Percentiles rank a stretch among this genome's conserved stretches.
Conservation (phyloP, 2,888 invertebrate species). For the Thereva nobilitata region DNA sequence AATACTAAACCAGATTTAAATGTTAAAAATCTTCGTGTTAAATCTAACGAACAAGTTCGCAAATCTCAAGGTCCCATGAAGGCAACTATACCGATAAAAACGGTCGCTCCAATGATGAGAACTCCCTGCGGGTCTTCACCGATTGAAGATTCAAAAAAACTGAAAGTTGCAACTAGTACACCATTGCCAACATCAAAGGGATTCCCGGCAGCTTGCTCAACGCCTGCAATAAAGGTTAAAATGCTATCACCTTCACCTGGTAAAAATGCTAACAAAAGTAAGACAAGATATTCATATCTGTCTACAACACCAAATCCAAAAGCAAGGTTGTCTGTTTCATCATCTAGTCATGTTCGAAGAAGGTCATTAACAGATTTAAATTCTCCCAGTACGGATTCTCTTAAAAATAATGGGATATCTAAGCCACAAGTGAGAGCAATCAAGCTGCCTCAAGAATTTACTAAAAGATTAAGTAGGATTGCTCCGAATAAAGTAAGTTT, state of each 20-base stretch:
- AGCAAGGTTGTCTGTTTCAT: background rate
- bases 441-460: conserved; percentile 1
- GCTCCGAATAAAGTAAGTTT: background rate
- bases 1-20: conserved; percentile 18
- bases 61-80: conserved; percentile 34
- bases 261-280: background rate
- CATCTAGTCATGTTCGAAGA: conserved; percentile 5
- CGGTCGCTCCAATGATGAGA: conserved; percentile 24
- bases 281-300: conserved; percentile 21
- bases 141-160: conserved; percentile 6
- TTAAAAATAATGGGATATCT: background rate
- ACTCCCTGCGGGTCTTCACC: conserved; percentile 26
- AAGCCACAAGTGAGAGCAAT: conserved; percentile 1
- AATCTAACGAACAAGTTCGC: conserved; percentile 11
- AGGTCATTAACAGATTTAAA: conserved; percentile 27
- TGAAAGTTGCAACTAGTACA: conserved; percentile 31
- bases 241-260: background rate
- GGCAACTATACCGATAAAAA: conserved; percentile 37
- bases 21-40: conserved; percentile 17
- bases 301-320: conserved; percentile 38
- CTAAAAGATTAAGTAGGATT: background rate
- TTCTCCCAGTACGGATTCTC: conserved; percentile 26
- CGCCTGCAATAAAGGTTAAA: conserved; percentile 9
- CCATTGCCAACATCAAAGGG: conserved; percentile 11
- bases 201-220: conserved; percentile 22